Evolutionary conservation across 2,888 invertebrate genomes (phyloP), one percentile per base, ranked within the genome.

Genomic region (Lomographa bimaculata): DNA sequence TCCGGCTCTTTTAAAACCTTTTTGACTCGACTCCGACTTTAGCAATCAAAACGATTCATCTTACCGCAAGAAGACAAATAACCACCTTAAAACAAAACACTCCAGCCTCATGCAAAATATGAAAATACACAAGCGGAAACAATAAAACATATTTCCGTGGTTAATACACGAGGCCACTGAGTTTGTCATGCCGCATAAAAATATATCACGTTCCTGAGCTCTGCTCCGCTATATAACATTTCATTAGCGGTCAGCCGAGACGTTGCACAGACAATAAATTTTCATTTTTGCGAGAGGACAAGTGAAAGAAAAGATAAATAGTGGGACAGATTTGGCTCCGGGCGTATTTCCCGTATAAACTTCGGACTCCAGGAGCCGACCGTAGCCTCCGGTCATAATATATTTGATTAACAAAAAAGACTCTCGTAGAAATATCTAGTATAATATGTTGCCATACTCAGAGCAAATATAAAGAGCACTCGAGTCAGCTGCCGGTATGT

Each of bases 231-330:
- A 77, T 78, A 80, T 79, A 78, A 73, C 76, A 79, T 81, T 80
- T 81, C 79, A 79, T 79, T 82, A 79, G 77, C 62, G 79, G 79
- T 79, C 79, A 76, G 69, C 66, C 63, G 61, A 73, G 67, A 68
- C 66, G 64, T 64, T 72, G 71, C 72, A 63, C 64, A 66, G 67
- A 79, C 80, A 68, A 84, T 84, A 85, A 83, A 84, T 84, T 82
- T 79, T 83, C 83, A 85, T 84, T 82, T 80, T 77, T 79, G 67
- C 79, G 54, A 71, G 66, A 69, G 80, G 76, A 79, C 79, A 75
- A 80, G 82, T 81, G 81, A 81, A 83, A 77, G 74, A 79, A 74
- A 77, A 80, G 78, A 80, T 75, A 83, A 79, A 82, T 79, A 80
- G 74, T 64, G 53, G 58, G 56, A 47, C 29, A 47, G 43, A 51